Evolutionary conservation across 2,113 vertebrate genomes (phyloP).

Genomic region (Heterotis niloticus): DNA sequence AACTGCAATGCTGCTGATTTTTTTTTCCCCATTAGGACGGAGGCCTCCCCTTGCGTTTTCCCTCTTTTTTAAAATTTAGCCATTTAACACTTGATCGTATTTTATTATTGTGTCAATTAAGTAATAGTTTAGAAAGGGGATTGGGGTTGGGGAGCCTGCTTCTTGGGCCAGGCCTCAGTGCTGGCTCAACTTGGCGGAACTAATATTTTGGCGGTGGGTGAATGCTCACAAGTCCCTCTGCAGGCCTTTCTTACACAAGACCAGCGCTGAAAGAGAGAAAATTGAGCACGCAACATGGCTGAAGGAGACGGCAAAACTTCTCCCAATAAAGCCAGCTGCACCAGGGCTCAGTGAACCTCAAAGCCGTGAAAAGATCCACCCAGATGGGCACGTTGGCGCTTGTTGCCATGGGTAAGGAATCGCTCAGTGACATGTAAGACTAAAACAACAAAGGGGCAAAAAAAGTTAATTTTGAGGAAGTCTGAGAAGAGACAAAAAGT

Average conservation of each 20-base stretch:
- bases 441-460: not conserved
- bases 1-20: not conserved
- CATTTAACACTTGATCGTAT: conserved; percentile 40
- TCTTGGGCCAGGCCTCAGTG: conserved; percentile 44
- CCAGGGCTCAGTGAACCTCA: conserved; percentile 46
- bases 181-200: conserved; percentile 69
- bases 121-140: conserved; percentile 57
- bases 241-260: conserved; percentile 70
- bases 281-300: conserved; percentile 73
- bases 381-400: not conserved
- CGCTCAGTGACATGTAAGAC: not conserved
- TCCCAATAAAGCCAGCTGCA: conserved; percentile 63
- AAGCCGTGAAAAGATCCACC: conserved; percentile 17
- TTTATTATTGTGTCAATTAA: conserved; percentile 63
- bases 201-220: conserved; percentile 75
- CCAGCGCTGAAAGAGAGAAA: conserved; percentile 69
- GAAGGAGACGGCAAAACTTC: conserved; percentile 73
- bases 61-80: conserved; percentile 1
- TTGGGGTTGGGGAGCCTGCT: conserved; percentile 49
- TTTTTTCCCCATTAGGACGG: not conserved
- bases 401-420: conserved; percentile 10
- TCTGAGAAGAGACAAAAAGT: not conserved
- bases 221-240: conserved; percentile 71
- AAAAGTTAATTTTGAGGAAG: not conserved
- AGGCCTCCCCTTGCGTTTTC: not conserved